phyloP scores from a whole-genome alignment of 2,888 invertebrate species.

The Tinea pellionella region DNA sequence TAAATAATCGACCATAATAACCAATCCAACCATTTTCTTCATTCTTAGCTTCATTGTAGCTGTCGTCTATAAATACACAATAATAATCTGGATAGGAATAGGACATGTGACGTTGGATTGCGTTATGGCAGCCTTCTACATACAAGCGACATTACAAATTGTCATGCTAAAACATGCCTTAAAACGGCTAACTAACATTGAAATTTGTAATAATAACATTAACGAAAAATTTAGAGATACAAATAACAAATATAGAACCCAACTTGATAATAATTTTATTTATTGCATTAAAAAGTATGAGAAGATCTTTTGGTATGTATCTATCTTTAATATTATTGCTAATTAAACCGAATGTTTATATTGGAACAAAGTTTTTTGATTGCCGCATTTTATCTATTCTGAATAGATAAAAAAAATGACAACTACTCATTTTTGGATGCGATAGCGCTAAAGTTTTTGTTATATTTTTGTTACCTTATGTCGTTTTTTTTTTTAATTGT shows the following conservation, averaged over 20 bases:
- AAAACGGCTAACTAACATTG: conserved; percentile 12
- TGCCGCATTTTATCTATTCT: no score
- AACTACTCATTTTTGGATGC: no score
- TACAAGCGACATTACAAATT: conserved; percentile 13
- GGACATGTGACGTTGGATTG: conserved; percentile 15
- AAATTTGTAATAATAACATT: not conserved
- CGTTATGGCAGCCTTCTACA: conserved; percentile 14
- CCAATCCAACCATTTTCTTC: no score
- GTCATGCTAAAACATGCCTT: conserved; percentile 10
- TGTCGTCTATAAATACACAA: not conserved
- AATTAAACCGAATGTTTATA: no score
- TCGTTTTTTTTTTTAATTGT: no score
- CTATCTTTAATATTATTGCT: no score
- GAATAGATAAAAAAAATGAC: no score
- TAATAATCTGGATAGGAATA: conserved; percentile 16
- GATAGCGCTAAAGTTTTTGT: no score
- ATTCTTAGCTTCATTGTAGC: conserved; percentile 12
- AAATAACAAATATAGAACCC: not conserved
- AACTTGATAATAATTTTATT: conserved; percentile 5
- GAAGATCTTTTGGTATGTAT: conserved; percentile 14
- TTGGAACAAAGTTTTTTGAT: no score
- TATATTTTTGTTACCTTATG: no score
- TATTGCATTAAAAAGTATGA: conserved; percentile 15
- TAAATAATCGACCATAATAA: no score
- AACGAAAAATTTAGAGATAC: not conserved